Base-by-base conservation (phyloP, 2,113 vertebrate species). In the Tragelaphus scriptus region DNA sequence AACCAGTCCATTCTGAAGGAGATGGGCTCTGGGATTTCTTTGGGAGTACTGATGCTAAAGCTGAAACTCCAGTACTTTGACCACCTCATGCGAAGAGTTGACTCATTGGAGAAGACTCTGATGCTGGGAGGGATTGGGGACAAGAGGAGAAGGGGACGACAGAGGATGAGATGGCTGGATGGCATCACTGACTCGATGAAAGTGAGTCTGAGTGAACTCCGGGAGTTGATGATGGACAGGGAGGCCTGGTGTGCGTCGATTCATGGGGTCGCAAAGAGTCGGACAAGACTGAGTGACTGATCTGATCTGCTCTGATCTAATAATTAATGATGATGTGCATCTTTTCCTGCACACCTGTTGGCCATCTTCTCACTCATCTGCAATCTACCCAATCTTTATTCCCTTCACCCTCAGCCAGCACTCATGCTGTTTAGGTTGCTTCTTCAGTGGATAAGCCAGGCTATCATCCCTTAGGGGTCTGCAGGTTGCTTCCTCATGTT, bases 141-240 rank as follows among this genome's bases (percentile, higher is more conserved):
- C 61, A 63, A 13, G 28, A 63, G 28, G 28, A 63, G 6, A 63
- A 63, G 28, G 61, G 5, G 14, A 32, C 0, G 0, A 63, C 28
- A 32, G 14, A 63, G 61, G 28, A 32, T 63, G 14, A 63, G 28
- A 63, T 16, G 61, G 61, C 61, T 16, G 28, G 28, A 63, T 32
- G 28, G 28, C 14, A 63, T 63, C 30, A 32, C 14, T 0, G 0
- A 63, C 28, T 16, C 14, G 0, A 63, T 32, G 61, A 28, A 63
- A 14, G 16, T 63, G 28, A 63, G 61, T 63, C 32, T 63, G 6
- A 3, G 14, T 63, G 32, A 63, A 32, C 61, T 32, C 61, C 3
- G 14, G 28, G 6, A 63, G 30, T 65, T 16, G 30, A 6, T 32
- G 14, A 32, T 16, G 61, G 61, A 65, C 61, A 65, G 61, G 30